Conservation (phyloP, 2,888 invertebrate species). For the Polyommatus iphigenia region DNA sequence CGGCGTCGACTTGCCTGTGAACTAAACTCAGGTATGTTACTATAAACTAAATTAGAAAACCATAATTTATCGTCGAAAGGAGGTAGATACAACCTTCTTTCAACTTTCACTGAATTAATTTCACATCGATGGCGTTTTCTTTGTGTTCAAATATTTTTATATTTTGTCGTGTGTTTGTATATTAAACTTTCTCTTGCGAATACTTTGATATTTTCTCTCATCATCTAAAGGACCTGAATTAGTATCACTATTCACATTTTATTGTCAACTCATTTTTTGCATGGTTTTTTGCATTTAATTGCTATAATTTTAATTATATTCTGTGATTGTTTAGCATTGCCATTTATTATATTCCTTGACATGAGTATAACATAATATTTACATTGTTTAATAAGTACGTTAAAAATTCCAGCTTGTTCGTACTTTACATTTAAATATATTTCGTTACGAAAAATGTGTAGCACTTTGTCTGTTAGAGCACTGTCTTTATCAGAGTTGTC, state of each 20-base stretch:
- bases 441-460: neutral
- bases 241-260: neutral
- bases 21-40: neutral
- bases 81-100: neutral
- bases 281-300: neutral
- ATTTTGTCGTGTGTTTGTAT: neutral
- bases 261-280: neutral
- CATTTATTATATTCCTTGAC: neutral
- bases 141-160: neutral
- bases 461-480: neutral
- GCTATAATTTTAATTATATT: neutral
- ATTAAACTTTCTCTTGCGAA: neutral
- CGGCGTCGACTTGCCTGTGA: conserved; percentile 56
- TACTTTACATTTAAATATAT: neutral
- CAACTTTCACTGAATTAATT: neutral
- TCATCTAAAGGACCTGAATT: neutral
- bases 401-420: too few relatives aligned
- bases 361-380: neutral
- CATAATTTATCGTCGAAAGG: neutral
- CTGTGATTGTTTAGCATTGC: neutral
- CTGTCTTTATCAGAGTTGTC: neutral
- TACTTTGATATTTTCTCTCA: neutral
- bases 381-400: neutral
- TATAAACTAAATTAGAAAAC: neutral
- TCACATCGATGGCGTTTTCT: neutral